These are phyloP conservation scores for Lissocephala sabroskyi DNA, from an alignment of 2,888 invertebrate species.

Conservation along the genomic window DNA sequence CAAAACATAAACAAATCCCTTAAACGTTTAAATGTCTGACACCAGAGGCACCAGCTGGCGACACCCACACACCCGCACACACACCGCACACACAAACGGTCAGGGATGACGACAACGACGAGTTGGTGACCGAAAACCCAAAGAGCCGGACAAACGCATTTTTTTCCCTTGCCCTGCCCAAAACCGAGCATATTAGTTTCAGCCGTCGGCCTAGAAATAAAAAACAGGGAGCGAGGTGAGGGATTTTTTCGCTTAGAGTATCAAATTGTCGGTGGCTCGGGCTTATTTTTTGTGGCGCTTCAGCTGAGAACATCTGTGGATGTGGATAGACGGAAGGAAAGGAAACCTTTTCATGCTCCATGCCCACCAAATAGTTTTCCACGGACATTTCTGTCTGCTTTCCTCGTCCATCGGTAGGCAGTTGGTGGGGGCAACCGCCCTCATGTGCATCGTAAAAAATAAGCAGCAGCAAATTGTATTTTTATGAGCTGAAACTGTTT, in stretches of 20 bases:
- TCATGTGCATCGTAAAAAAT: constrained; percentile 64
- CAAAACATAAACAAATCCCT: constrained; percentile 57
- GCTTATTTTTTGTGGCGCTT: too few relatives aligned
- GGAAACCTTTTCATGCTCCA: constrained; percentile 51
- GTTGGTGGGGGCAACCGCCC: constrained; percentile 39
- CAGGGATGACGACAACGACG: too few relatives aligned
- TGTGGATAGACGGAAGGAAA: too few relatives aligned
- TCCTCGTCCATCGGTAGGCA: background rate
- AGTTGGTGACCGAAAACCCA: background rate
- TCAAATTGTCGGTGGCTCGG: too few relatives aligned
- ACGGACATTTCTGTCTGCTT: constrained; percentile 10
- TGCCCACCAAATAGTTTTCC: constrained; percentile 48
- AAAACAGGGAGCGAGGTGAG: too few relatives aligned
- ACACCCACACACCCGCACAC: background rate
- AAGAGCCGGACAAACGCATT: constrained; percentile 13
- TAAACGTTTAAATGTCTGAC: constrained; percentile 58
- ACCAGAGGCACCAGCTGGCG: constrained; percentile 44
- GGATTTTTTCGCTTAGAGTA: too few relatives aligned
- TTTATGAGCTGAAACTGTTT: constrained; percentile 70
- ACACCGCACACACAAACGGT: constrained; percentile 2
- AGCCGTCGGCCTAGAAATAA: too few relatives aligned
- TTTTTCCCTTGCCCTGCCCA: constrained; percentile 27
- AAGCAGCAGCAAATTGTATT: constrained; percentile 70
- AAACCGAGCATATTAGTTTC: background rate
- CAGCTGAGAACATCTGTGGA: too few relatives aligned